Evolutionary conservation across 2,888 invertebrate species (phyloP).

Genomic region (Peribatodes rhomboidaria): DNA sequence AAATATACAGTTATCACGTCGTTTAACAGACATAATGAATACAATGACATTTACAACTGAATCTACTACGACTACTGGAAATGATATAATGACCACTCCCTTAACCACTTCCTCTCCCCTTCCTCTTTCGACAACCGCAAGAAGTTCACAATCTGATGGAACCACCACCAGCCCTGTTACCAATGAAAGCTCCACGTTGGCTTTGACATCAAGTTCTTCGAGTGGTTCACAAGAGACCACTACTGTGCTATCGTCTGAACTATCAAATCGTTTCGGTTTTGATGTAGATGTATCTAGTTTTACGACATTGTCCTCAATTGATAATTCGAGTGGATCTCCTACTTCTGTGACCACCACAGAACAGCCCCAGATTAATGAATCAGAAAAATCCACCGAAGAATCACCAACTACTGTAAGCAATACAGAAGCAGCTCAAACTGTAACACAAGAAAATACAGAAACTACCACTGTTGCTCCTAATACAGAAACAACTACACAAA

Average conservation of each 20-base stretch:
- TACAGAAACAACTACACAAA: constrained; percentile 52
- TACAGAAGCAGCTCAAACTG: constrained; percentile 29
- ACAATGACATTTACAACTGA: constrained; percentile 71
- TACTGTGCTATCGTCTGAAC: constrained; percentile 39
- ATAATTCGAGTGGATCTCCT: constrained; percentile 23
- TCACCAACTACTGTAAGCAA: constrained; percentile 37
- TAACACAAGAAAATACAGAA: constrained; percentile 42
- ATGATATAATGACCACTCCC: constrained; percentile 50
- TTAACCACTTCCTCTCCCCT: constrained; percentile 52
- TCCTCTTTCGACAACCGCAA: constrained; percentile 51
- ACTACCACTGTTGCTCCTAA: constrained; percentile 36
- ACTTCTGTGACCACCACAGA: constrained; percentile 51
- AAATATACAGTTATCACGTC: constrained; percentile 68
- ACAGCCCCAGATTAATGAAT: constrained; percentile 36
- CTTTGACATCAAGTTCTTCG: constrained; percentile 23
- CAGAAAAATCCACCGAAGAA: constrained; percentile 19
- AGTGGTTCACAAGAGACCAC: constrained; percentile 40
- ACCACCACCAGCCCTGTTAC: constrained; percentile 50
- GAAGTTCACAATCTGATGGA: constrained; percentile 49
- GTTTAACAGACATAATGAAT: constrained; percentile 75
- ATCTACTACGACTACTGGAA: constrained; percentile 51
- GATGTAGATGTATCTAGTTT: constrained; percentile 6
- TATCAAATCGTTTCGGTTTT: constrained; percentile 41
- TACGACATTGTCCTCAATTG: constrained; percentile 21
- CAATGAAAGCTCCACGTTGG: constrained; percentile 45